Evolutionary conservation across 1,140 invertebrate species (phyloP).

Genomic region (Dryas iulia): DNA sequence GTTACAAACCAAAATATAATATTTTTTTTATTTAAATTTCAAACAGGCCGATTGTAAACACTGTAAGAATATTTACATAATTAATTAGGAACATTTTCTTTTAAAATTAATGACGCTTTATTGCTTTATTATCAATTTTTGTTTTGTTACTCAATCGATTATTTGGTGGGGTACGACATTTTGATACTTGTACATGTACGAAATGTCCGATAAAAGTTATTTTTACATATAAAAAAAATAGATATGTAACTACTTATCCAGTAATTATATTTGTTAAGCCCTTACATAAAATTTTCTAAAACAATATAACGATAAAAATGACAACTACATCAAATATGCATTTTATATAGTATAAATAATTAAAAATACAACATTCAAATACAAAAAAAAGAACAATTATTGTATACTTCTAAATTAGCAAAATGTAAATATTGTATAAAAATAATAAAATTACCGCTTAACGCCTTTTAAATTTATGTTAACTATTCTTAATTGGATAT

Average conservation of each 20-base stretch:
- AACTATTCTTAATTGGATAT: constrained; percentile 19
- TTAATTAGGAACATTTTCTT: neutral
- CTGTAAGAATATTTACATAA: neutral
- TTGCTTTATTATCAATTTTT: neutral
- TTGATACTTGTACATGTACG: too few species aligned
- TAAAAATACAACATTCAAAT: neutral
- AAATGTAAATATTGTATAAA: neutral
- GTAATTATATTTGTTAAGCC: too few species aligned
- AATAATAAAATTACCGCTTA: neutral
- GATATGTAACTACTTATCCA: too few species aligned
- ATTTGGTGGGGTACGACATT: too few species aligned
- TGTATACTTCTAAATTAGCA: neutral
- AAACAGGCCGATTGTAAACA: neutral
- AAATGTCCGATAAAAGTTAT: too few species aligned
- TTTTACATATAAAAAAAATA: too few species aligned
- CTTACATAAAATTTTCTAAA: too few species aligned
- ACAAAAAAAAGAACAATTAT: neutral
- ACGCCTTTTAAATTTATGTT: neutral
- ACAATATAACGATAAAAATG: too few species aligned
- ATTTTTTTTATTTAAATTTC: neutral
- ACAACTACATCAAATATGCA: too few species aligned
- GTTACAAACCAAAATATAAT: neutral
- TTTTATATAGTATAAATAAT: too few species aligned
- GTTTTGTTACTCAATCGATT: neutral
- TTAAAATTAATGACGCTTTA: neutral